Percentiles rank a stretch among this genome's conserved stretches.
Conservation (phyloP, 2,888 invertebrate genomes). For the Campoplex capitator region DNA sequence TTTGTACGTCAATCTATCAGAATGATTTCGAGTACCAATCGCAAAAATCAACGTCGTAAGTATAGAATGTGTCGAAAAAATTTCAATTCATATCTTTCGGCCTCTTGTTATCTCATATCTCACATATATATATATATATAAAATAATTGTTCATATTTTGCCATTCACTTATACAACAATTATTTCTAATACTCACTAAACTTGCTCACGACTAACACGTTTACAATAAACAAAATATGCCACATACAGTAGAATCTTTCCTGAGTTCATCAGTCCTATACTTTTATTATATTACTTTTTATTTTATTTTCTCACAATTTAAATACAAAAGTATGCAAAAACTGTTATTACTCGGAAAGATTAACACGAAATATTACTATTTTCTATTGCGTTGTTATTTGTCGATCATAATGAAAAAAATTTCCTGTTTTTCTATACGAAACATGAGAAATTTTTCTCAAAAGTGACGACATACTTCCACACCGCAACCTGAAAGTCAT, state of each 20-base stretch:
- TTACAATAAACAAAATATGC: conserved; percentile 18
- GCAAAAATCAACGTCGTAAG: not conserved
- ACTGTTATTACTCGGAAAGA: not conserved
- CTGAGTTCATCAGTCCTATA: not conserved
- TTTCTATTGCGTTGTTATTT: no score
- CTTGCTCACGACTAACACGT: conserved; percentile 33
- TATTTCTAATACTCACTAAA: not conserved
- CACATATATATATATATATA: not conserved
- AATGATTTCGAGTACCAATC: not conserved
- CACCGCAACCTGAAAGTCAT: no score
- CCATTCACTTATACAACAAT: conserved; percentile 26
- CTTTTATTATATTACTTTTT: not conserved
- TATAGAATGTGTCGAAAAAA: not conserved
- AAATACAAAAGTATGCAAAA: not conserved
- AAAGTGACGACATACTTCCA: no score
- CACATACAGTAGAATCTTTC: conserved; percentile 32
- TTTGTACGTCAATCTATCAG: not conserved
- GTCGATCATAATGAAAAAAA: no score
- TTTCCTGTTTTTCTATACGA: no score
- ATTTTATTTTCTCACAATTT: not conserved
- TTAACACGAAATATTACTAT: no score
- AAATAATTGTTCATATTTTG: not conserved
- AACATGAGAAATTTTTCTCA: no score
- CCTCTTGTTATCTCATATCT: conserved; percentile 13
- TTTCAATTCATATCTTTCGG: conserved; percentile 31